Percentiles rank a stretch among this genome's conserved stretches.
Conservation (phyloP, 2,888 invertebrate genomes). For the Magallana nippona region DNA sequence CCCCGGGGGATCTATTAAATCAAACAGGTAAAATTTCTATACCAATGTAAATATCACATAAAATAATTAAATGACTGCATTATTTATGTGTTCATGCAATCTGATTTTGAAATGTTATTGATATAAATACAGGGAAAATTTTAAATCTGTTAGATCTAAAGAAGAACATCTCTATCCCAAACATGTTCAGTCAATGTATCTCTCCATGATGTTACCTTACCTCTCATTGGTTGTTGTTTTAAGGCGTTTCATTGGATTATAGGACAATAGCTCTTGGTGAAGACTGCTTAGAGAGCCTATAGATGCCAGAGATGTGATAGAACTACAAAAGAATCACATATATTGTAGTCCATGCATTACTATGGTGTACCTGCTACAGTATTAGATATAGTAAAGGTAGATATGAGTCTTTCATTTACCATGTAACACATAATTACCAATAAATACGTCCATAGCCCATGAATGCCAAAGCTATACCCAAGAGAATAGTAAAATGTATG, state of each 20-base stretch:
- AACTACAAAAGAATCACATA: conserved; percentile 24
- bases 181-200: background rate
- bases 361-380: background rate
- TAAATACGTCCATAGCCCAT: conserved; percentile 47
- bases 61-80: no score
- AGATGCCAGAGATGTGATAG: conserved; percentile 57
- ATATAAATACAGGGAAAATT: no score
- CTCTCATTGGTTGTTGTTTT: conserved; percentile 45
- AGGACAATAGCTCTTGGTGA: conserved; percentile 68
- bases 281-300: conserved; percentile 62
- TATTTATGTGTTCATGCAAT: no score
- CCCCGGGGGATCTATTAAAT: conserved; percentile 67
- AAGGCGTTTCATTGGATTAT: conserved; percentile 69
- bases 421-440: background rate
- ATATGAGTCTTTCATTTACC: no score
- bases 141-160: no score
- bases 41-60: no score
- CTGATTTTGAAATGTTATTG: no score
- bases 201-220: conserved; percentile 1
- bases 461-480: background rate
- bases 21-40: background rate
- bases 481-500: no score
- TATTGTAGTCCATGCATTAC: background rate
- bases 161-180: no score
- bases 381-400: no score